Evolutionary conservation across 2,888 invertebrate genomes (phyloP), one percentile per base, ranked within the genome.

Genomic region (Deladenus siricidicola): DNA sequence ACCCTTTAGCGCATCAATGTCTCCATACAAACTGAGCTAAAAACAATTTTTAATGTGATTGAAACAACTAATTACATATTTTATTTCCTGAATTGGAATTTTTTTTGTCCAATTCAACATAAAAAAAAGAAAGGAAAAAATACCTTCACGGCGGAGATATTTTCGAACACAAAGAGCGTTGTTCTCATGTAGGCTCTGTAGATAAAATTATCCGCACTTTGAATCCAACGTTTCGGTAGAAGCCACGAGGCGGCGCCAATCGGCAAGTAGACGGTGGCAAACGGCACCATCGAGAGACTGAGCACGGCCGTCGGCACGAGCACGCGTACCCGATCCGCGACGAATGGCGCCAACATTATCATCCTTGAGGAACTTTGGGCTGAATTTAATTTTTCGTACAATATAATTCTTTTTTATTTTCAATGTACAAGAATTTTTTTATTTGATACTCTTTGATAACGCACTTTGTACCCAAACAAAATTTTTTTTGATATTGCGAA

Each of bases 141-240:
- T 6, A 70, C 67, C 60, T 69, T 50, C 6, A 68, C 69, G 26
- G 72, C 70, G 1, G 71, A 69, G 2, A 70, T 17, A 55, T 72
- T 76, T 56, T 76, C 76, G 51, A 76, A 76, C 23, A 76, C 74
- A 56, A 76, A 76, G 4, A 75, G 65, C 30, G 73, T 73, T 2
- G 71, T 55, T 23, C 73, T 53, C 71, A 75, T 68, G 61, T 74
- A 76, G 10, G 69, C 58, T 24, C 60, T 60, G 60, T 75, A 76
- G 34, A 76, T 57, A 4, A 56, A 49, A 50, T 74, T 71, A 60
- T 76, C 75, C n/a, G 76, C 42, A 34, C 55, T 43, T 21, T 52
- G 52, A 45, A 44, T 55, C 30, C 44, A 45, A 6, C 42, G 34
- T 34, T 59, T 55, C 4, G 74, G 71, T 3, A 70, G 45, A 1